Evolutionary conservation across 2,888 invertebrate species (phyloP), one percentile per base, ranked within the genome.

Genomic region (Agapostemon virescens): DNA sequence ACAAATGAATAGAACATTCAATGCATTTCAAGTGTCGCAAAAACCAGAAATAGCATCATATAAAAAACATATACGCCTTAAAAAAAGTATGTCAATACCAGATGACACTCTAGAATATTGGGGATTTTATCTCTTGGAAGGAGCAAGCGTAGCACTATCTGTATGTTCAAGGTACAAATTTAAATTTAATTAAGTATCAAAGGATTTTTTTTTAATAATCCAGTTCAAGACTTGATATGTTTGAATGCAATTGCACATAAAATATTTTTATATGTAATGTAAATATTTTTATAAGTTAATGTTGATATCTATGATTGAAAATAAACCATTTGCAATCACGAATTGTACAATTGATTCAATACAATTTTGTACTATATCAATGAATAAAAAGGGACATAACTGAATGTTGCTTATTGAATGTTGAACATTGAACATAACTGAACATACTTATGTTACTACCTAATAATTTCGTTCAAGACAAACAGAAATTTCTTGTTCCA

Each of bases 101-200:
- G 97, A 97, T 91, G 97, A 97, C 88, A 97, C 97, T 15, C 93
- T 97, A 49, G 97, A 97, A 92, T 97, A 97, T 92, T 97, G 97
- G 97, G 97, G 97, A 3, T 97, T 97, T 93, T 97, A 96, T 93
- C 93, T 97, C 67, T 93, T 97, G 69, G 95, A 95, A 92, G 97
- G 97, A 36, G 97, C 97, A 1, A 95, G 94, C 17, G 97, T 97
- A 2, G 95, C 95, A 84, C 93, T 97, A 36, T 96, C 96, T 89
- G 96, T 96, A 64, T 97, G 97, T 91, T 97, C 97, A 17, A 95
- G 96, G 90, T 96, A 95, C 84, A 69, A 17, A 36, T 26, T 49
- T 26, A n/a, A 73, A 40, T 36, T 40, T 26, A 33, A 38, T 23
- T 67, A 33, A n/a, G 20, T 73, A 68, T 13, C 6, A 11, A 42